phyloP scores from a whole-genome alignment of 1,140 invertebrate genomes.

The Periplaneta americana region DNA sequence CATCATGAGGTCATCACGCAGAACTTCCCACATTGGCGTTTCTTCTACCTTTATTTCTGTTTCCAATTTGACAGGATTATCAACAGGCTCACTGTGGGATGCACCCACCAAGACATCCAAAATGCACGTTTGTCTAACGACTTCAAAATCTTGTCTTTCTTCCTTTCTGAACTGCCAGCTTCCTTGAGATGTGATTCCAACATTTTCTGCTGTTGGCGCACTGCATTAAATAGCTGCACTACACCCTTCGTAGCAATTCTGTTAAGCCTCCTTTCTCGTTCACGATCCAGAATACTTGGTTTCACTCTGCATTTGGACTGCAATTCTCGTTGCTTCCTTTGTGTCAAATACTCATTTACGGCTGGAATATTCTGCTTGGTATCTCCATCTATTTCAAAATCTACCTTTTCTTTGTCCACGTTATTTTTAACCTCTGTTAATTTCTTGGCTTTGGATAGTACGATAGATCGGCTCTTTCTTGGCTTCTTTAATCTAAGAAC shows the following conservation, averaged over 20 bases:
- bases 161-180: constrained; percentile 70
- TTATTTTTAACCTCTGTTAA: constrained; percentile 41
- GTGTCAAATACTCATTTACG: neutral
- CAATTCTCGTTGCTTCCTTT: neutral
- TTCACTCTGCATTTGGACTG: constrained; percentile 63
- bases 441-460: constrained; percentile 61
- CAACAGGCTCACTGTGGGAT: constrained; percentile 52
- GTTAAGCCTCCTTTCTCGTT: constrained; percentile 64
- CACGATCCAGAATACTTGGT: constrained; percentile 63
- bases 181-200: constrained; percentile 64
- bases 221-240: constrained; percentile 88
- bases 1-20: constrained; percentile 81
- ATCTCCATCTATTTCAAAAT: constrained; percentile 13
- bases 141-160: constrained; percentile 76
- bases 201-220: constrained; percentile 75
- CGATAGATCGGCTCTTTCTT: constrained; percentile 10
- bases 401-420: constrained; percentile 30
- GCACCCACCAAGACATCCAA: constrained; percentile 75
- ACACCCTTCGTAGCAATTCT: constrained; percentile 87
- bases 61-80: constrained; percentile 43
- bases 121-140: constrained; percentile 76
- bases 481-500: neutral
- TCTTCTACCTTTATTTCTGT: constrained; percentile 3
- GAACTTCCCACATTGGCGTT: constrained; percentile 49
- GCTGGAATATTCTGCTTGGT: constrained; percentile 34